A percentile compares a stretch with the other conserved stretches of the same genome.
Conservation (phyloP, 2,888 invertebrate species). For the Ennomos erosarius region DNA sequence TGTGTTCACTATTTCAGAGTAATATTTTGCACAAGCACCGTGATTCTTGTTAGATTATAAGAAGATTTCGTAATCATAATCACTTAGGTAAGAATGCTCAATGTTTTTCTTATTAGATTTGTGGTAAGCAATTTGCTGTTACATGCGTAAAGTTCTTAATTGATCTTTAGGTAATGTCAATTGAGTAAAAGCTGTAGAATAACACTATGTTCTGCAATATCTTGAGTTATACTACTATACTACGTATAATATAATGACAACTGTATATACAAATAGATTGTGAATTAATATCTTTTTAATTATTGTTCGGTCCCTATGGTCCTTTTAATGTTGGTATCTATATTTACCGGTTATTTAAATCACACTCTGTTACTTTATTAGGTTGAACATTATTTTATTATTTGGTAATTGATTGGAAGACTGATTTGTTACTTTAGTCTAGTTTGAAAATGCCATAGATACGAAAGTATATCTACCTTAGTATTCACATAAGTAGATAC, state of each 20-base stretch:
- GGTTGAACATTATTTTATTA: slow-evolving; percentile 67
- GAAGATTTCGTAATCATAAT: slow-evolving; percentile 59
- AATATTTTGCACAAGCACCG: slow-evolving; percentile 76
- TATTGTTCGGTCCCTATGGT: slow-evolving; percentile 23
- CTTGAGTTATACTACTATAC: slow-evolving; percentile 9
- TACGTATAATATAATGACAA: slow-evolving; percentile 31
- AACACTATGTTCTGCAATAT: slow-evolving; percentile 33
- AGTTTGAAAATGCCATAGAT: slow-evolving; percentile 85
- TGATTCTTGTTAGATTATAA: slow-evolving; percentile 67
- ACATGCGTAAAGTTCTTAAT: slow-evolving; percentile 57
- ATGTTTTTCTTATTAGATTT: slow-evolving; percentile 64
- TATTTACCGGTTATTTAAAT: slow-evolving; percentile 14
- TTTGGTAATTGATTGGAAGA: slow-evolving; percentile 81
- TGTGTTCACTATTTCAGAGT: slow-evolving; percentile 68
- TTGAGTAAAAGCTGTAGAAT: slow-evolving; percentile 37
- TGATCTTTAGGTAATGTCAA: slow-evolving; percentile 34
- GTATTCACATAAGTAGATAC: slow-evolving; percentile 59
- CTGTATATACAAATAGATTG: slow-evolving; percentile 37
- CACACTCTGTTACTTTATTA: slow-evolving; percentile 31
- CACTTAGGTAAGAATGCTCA: slow-evolving; percentile 78
- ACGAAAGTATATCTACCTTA: slow-evolving; percentile 64
- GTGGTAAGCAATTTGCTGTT: slow-evolving; percentile 61
- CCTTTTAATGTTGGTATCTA: slow-evolving; percentile 32
- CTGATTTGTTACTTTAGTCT: slow-evolving; percentile 85
- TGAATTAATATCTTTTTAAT: slow-evolving; percentile 41